Evolutionary conservation across 2,797 vertebrate species (phyloP).

Genomic region (Acipenser ruthenus): DNA sequence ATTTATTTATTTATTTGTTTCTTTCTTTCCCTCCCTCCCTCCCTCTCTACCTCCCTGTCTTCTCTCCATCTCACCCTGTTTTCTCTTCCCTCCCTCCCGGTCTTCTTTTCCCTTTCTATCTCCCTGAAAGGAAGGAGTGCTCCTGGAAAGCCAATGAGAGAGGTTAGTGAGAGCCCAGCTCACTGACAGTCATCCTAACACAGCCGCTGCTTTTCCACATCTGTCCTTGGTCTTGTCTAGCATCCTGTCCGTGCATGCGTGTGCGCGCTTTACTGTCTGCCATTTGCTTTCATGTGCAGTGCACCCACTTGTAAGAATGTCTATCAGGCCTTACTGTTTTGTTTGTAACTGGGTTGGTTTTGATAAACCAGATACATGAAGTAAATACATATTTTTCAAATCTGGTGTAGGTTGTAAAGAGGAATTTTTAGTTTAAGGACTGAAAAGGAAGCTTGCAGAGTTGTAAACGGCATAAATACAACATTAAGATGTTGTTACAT

Average conservation of each 20-base stretch:
- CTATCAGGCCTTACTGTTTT: too few relatives aligned
- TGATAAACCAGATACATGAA: too few relatives aligned
- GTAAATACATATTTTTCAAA: too few relatives aligned
- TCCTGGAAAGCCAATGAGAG: slow-evolving; percentile 87
- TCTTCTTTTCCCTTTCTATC: slow-evolving; percentile 50
- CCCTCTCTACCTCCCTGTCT: slow-evolving; percentile 21
- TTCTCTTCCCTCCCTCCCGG: slow-evolving; percentile 41
- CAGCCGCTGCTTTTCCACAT: slow-evolving; percentile 21
- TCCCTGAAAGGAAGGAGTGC: slow-evolving; percentile 79
- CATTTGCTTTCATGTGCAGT: slow-evolving; percentile 25
- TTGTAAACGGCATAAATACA: too few relatives aligned
- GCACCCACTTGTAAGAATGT: too few relatives aligned
- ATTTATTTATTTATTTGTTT: slow-evolving; percentile 2
- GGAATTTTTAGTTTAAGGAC: too few relatives aligned
- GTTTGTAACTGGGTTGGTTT: too few relatives aligned
- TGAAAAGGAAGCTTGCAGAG: too few relatives aligned
- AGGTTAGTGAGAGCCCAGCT: slow-evolving; percentile 80
- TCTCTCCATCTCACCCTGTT: slow-evolving; percentile 23
- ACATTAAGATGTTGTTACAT: too few relatives aligned
- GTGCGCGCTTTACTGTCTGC: slow-evolving; percentile 35
- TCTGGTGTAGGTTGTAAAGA: too few relatives aligned
- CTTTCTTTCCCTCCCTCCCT: neutral
- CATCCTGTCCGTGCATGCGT: slow-evolving; percentile 30
- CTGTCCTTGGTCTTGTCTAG: slow-evolving; percentile 58
- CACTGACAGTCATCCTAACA: slow-evolving; percentile 40